Conservation (phyloP, 2,113 vertebrate genomes). For the Malurus elegans region DNA sequence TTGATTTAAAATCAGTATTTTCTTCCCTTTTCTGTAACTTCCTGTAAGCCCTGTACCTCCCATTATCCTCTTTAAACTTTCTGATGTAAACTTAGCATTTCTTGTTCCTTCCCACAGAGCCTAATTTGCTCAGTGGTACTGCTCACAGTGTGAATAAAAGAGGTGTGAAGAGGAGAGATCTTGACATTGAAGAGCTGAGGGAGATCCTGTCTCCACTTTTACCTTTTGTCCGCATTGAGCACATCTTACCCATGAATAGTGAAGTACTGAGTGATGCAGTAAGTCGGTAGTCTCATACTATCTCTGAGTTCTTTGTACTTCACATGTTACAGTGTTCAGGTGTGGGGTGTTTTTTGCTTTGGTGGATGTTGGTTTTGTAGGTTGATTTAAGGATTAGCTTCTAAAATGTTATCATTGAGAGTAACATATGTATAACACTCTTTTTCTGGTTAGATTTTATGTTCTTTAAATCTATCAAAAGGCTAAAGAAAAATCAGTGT, state of each 20-base stretch:
- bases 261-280: constrained; percentile 93
- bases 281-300: constrained; percentile 57
- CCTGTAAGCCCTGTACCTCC: neutral
- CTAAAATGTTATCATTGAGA: neutral
- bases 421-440: neutral
- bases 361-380: neutral
- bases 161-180: constrained; percentile 93
- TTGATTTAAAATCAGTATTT: neutral
- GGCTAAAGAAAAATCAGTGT: neutral
- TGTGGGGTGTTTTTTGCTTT: neutral
- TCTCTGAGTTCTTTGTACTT: neutral
- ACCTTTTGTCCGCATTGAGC: constrained; percentile 91
- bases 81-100: neutral
- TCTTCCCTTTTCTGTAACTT: neutral
- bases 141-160: constrained; percentile 98
- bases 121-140: constrained; percentile 95
- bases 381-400: neutral
- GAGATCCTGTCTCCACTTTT: constrained; percentile 93
- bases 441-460: neutral
- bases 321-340: neutral
- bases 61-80: neutral
- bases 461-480: neutral
- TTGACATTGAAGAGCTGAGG: constrained; percentile 94
- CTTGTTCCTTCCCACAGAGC: constrained; percentile 78
- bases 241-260: constrained; percentile 92